Conservation (phyloP, 2,888 invertebrate genomes). For the Brenthis ino region DNA sequence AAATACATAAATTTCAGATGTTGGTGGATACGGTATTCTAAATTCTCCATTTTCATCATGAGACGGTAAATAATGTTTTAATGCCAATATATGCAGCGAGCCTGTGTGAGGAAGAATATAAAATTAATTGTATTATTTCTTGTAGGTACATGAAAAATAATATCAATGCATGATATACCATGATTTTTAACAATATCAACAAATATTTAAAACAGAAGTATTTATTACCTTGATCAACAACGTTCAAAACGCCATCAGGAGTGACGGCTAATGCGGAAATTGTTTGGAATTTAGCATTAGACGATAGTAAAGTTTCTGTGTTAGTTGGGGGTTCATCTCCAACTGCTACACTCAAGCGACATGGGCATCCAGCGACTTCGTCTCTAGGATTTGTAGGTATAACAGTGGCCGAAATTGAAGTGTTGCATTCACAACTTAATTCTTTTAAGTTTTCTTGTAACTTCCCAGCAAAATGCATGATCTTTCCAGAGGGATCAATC, state of each 20-base stretch:
- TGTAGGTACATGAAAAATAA: neutral
- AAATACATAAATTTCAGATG: slow-evolving; percentile 96
- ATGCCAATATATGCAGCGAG: slow-evolving; percentile 90
- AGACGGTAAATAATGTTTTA: slow-evolving; percentile 93
- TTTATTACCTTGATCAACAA: slow-evolving; percentile 92
- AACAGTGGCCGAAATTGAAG: slow-evolving; percentile 80
- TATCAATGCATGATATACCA: neutral
- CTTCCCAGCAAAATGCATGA: slow-evolving; percentile 96
- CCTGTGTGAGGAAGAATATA: slow-evolving; percentile 65
- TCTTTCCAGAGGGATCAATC: slow-evolving; percentile 94
- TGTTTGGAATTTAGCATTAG: slow-evolving; percentile 94
- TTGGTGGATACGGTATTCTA: slow-evolving; percentile 95
- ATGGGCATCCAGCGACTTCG: slow-evolving; percentile 75
- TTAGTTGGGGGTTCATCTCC: slow-evolving; percentile 87
- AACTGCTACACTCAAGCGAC: slow-evolving; percentile 77
- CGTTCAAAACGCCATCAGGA: slow-evolving; percentile 96
- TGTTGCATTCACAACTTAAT: slow-evolving; percentile 83
- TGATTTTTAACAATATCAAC: neutral
- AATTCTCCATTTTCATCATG: slow-evolving; percentile 95
- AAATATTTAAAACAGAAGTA: neutral
- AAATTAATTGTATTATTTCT: neutral
- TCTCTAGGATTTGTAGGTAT: slow-evolving; percentile 65
- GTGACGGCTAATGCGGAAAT: slow-evolving; percentile 96
- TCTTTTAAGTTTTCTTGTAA: slow-evolving; percentile 84
- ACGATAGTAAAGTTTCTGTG: slow-evolving; percentile 92